phyloP scores from a whole-genome alignment of 2,797 vertebrate genomes.

The Lepilemur ruficaudatus region DNA sequence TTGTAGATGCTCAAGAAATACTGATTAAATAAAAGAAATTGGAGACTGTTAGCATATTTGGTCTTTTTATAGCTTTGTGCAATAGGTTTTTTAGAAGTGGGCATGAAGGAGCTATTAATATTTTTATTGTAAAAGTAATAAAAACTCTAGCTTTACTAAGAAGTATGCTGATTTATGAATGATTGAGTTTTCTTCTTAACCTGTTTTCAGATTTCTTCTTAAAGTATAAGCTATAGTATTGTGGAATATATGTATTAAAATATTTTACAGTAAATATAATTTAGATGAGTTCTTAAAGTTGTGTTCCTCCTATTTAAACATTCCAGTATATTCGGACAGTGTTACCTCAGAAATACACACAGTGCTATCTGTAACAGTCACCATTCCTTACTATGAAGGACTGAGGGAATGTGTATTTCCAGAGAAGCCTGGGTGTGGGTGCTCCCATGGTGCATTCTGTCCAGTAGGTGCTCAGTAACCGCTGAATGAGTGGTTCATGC shows the following conservation, averaged over 20 bases:
- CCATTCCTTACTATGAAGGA: not conserved
- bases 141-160: not conserved
- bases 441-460: not conserved
- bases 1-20: not conserved
- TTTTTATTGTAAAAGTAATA: not conserved
- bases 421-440: not conserved
- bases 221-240: not conserved
- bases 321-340: not conserved
- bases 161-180: not conserved
- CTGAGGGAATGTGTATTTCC: not conserved
- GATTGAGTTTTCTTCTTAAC: not conserved
- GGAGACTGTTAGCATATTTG: not conserved
- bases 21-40: not conserved
- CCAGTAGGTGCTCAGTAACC: not conserved
- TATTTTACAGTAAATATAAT: not conserved
- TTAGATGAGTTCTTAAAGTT: not conserved
- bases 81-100: not conserved
- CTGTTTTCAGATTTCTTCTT: conserved; percentile 33
- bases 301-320: not conserved
- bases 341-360: not conserved
- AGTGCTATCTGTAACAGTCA: not conserved
- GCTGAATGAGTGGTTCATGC: rapidly evolving
- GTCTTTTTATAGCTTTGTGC: not conserved
- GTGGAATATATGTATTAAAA: not conserved
- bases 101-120: not conserved